These are phyloP conservation scores for Reinhardtius hippoglossoides DNA, from an alignment of 2,113 vertebrate genomes.

Conservation along the genomic window DNA sequence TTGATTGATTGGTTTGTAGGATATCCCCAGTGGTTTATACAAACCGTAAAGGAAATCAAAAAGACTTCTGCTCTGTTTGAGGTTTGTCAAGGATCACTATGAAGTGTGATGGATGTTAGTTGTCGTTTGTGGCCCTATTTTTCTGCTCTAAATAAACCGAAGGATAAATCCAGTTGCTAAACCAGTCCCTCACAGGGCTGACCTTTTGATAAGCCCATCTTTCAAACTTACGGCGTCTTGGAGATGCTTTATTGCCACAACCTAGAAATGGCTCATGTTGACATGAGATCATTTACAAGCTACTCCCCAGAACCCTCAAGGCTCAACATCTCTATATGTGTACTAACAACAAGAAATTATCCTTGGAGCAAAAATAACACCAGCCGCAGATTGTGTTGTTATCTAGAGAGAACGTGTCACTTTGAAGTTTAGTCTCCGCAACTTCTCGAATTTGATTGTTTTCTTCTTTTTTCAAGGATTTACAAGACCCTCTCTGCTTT, in stretches of 20 bases:
- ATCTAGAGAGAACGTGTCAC: conserved; percentile 3
- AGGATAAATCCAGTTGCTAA: conserved; percentile 75
- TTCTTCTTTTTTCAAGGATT: conserved; percentile 2
- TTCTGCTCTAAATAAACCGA: conserved; percentile 79
- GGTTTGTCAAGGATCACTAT: conserved; percentile 62
- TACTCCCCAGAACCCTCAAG: conserved; percentile 57
- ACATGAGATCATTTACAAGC: conserved; percentile 76
- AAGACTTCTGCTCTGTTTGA: conserved; percentile 21
- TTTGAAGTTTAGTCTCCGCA: conserved; percentile 23
- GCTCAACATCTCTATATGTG: conserved; percentile 65
- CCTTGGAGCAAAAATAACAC: conserved; percentile 62
- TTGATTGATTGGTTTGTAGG: background rate
- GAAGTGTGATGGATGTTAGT: conserved; percentile 69
- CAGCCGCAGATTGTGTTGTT: conserved; percentile 51
- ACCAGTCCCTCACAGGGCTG: conserved; percentile 71
- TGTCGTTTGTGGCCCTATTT: conserved; percentile 63
- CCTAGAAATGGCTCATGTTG: conserved; percentile 74
- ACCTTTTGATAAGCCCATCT: conserved; percentile 79
- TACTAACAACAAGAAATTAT: conserved; percentile 64
- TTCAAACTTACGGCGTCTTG: conserved; percentile 71
- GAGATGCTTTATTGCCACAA: conserved; percentile 74
- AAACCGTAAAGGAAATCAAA: conserved; percentile 43
- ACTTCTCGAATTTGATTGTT: background rate
- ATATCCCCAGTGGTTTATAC: background rate
- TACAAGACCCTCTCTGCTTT: conserved; percentile 3